Percentiles rank a stretch among this genome's conserved stretches.
Conservation (phyloP, 2,888 invertebrate genomes). For the Cyaniris semiargus region DNA sequence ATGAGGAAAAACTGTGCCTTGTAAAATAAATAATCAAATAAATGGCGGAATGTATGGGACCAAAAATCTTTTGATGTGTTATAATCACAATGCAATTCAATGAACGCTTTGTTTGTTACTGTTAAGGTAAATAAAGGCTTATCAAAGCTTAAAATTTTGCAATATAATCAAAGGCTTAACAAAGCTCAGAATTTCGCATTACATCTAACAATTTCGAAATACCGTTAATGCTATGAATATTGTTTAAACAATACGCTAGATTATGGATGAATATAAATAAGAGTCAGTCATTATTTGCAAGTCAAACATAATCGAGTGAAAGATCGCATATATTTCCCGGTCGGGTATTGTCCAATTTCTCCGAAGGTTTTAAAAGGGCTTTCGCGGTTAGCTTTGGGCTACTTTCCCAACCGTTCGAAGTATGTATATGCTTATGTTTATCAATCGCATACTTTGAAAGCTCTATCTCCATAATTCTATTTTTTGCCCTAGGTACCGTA, state of each 20-base stretch:
- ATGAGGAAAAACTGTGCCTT: background rate
- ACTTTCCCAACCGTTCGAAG: conserved; percentile 2
- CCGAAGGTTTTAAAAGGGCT: conserved; percentile 21
- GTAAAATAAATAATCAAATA: no score
- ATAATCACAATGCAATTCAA: no score
- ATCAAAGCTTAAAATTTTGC: background rate
- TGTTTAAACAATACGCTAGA: background rate
- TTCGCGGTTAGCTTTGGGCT: background rate
- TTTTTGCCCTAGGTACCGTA: no score
- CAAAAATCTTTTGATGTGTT: background rate
- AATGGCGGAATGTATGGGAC: no score
- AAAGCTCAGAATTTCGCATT: background rate
- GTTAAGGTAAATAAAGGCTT: no score
- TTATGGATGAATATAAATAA: conserved; percentile 23
- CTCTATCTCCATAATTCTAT: background rate
- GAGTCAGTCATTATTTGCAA: conserved; percentile 28
- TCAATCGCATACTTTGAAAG: background rate
- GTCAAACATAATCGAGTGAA: conserved; percentile 25
- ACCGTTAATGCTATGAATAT: conserved; percentile 10
- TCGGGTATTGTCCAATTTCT: conserved; percentile 22
- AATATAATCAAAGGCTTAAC: background rate
- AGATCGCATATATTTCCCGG: conserved; percentile 17
- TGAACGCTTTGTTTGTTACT: no score
- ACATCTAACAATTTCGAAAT: background rate
- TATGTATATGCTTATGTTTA: background rate